These are phyloP conservation scores for Australoheros facetus DNA, from an alignment of 2,797 vertebrate species.

Conservation along the genomic window DNA sequence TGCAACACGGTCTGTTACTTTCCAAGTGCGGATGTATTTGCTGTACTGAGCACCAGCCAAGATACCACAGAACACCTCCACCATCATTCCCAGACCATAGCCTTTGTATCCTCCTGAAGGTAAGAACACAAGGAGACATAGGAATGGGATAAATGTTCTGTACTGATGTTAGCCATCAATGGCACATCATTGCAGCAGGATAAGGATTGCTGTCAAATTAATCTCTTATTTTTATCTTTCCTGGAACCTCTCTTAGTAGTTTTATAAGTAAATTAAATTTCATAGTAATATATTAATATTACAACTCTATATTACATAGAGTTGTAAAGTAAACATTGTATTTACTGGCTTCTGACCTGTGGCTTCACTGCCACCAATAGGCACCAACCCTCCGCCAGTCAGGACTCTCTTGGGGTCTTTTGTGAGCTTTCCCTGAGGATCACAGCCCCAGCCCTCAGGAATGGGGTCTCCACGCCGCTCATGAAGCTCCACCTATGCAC, in stretches of 20 bases:
- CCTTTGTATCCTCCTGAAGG: constrained; percentile 82
- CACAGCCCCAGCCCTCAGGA: constrained; percentile 82
- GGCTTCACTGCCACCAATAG: constrained; percentile 79
- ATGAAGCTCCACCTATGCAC: constrained; percentile 78
- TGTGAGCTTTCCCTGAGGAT: constrained; percentile 69
- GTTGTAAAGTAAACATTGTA: too few relatives aligned
- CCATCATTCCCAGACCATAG: constrained; percentile 82
- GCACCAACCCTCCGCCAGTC: constrained; percentile 79
- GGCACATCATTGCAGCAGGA: neutral
- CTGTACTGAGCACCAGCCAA: constrained; percentile 79
- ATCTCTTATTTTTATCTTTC: neutral
- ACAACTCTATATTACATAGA: neutral
- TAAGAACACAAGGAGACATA: constrained; percentile 12
- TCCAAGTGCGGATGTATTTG: constrained; percentile 79
- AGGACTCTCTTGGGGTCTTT: constrained; percentile 73
- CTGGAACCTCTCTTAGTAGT: too few relatives aligned
- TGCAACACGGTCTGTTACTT: constrained; percentile 75
- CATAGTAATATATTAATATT: too few relatives aligned
- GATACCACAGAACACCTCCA: constrained; percentile 83
- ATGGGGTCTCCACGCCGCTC: constrained; percentile 72
- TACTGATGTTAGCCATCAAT: neutral
- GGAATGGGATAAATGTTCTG: neutral
- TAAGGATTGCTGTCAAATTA: neutral
- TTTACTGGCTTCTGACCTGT: constrained; percentile 70
- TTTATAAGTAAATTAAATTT: neutral